Base-by-base conservation (phyloP, 1,140 invertebrate genomes). In the Thalassaphorura encarpata region DNA sequence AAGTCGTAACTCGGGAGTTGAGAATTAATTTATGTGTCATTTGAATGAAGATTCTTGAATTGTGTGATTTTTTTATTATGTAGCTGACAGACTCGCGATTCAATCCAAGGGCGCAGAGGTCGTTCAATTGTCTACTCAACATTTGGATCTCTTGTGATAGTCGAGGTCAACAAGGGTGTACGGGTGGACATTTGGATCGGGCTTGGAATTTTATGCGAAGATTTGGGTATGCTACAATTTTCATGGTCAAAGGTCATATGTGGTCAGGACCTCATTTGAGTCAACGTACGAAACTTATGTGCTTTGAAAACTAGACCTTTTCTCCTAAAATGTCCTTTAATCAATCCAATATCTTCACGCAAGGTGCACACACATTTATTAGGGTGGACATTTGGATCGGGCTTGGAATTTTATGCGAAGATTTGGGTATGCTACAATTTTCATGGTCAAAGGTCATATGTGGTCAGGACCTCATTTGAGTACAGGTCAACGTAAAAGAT, bases 141-240 rank as follows among this genome's bases (percentile, higher is more conserved):
- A 90, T 60, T 72, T 96, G 1, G n/a, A 68, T 97, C 1, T 87
- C 87, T 0, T 97, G 93, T 67, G 85, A 90, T 66, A 78, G 72
- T 49, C 76, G 78, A 56, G 77, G 79, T 1, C 84, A 89, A 66
- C 78, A 80, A 61, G 88, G 85, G 11, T 97, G 92, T 67, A 73
- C 79, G 5, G 92, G 91, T 0, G 92, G 92, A 0, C 81, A 90
- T 67, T 74, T 95, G 46, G 91, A 95, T 65, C 77, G 83, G 55
- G 91, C 92, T 0, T 97, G 92, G 92, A 81, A 83, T 67, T 96
- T 82, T 70, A 77, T 92, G 43, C 78, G 83, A 57, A 83, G 81
- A 70, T 79, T 82, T 62, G 91, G 89, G 89, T 92, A 56, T 47
- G 21, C 18, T 47, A 24, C 27, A 45, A 24, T n/a, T 40, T n/a